phyloP scores from a whole-genome alignment of 2,797 vertebrate species.

The Pangasius larnaudii region DNA sequence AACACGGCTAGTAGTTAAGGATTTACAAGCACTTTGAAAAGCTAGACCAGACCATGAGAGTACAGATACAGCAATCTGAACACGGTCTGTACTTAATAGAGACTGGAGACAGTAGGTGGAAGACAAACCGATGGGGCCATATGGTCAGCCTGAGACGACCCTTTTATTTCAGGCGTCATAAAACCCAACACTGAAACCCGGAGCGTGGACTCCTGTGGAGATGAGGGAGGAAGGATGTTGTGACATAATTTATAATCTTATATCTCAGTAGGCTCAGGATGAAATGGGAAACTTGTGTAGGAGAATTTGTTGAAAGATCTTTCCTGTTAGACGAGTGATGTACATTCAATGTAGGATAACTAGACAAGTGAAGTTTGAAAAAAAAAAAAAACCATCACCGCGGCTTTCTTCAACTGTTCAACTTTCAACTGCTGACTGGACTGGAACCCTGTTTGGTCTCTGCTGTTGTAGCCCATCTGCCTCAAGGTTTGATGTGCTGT shows the following conservation, averaged over 20 bases:
- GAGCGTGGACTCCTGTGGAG: conserved; percentile 32
- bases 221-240: conserved; percentile 27
- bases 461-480: neutral
- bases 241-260: conserved; percentile 33
- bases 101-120: conserved; percentile 38
- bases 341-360: neutral
- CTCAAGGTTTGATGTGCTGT: neutral
- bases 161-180: conserved; percentile 68
- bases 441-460: neutral
- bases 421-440: neutral
- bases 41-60: conserved; percentile 36
- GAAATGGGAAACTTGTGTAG: neutral
- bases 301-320: conserved; percentile 3
- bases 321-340: conserved; percentile 4
- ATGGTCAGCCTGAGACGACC: conserved; percentile 51
- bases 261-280: conserved; percentile 7
- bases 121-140: conserved; percentile 50
- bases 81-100: conserved; percentile 55
- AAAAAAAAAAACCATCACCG: neutral
- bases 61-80: conserved; percentile 49
- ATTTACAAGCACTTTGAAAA: conserved; percentile 60
- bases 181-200: conserved; percentile 74
- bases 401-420: neutral
- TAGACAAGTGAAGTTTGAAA: neutral
- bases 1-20: conserved; percentile 49